phyloP scores from a whole-genome alignment of 2,888 invertebrate genomes.

The Drosophila monieri region DNA sequence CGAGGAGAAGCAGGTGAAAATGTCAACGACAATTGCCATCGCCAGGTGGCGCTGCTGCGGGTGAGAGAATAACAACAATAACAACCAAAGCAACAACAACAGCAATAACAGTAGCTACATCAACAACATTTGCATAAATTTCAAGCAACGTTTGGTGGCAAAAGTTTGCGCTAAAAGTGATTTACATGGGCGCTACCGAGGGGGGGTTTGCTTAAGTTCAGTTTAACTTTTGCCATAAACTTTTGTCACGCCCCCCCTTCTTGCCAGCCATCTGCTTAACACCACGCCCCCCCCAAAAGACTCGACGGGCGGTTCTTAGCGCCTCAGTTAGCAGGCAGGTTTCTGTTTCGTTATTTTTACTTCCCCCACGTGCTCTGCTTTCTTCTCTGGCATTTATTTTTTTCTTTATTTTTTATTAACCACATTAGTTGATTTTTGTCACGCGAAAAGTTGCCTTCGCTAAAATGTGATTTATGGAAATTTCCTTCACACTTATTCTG shows the following conservation, averaged over 20 bases:
- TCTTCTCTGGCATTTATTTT: slow-evolving; percentile 5
- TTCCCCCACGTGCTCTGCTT: neutral
- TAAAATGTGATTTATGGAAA: slow-evolving; percentile 73
- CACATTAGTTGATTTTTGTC: slow-evolving; percentile 80
- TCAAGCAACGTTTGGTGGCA: slow-evolving; percentile 57
- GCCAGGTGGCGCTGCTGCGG: slow-evolving; percentile 56
- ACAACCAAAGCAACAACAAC: slow-evolving; percentile 18
- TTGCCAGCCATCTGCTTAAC: neutral
- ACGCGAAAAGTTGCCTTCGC: slow-evolving; percentile 68
- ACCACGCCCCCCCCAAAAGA: slow-evolving; percentile 24
- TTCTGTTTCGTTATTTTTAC: slow-evolving; percentile 23
- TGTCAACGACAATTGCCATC: slow-evolving; percentile 72
- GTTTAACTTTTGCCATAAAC: slow-evolving; percentile 77
- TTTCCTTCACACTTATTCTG: slow-evolving; percentile 62
- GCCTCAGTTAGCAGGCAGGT: slow-evolving; percentile 41
- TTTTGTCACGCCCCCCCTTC: slow-evolving; percentile 55
- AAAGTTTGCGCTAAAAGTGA: slow-evolving; percentile 74
- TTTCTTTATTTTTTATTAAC: slow-evolving; percentile 66
- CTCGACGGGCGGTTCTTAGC: slow-evolving; percentile 49
- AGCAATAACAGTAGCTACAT: slow-evolving; percentile 57
- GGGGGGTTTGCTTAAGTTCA: slow-evolving; percentile 67
- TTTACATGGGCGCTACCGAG: slow-evolving; percentile 64
- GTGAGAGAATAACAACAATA: slow-evolving; percentile 25
- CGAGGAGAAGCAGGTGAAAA: slow-evolving; percentile 47
- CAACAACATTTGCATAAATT: slow-evolving; percentile 76